Percentiles rank a stretch among this genome's conserved stretches.
phyloP scores from a whole-genome alignment of 2,113 vertebrate species.

The Chamaetylas fuelleborni region DNA sequence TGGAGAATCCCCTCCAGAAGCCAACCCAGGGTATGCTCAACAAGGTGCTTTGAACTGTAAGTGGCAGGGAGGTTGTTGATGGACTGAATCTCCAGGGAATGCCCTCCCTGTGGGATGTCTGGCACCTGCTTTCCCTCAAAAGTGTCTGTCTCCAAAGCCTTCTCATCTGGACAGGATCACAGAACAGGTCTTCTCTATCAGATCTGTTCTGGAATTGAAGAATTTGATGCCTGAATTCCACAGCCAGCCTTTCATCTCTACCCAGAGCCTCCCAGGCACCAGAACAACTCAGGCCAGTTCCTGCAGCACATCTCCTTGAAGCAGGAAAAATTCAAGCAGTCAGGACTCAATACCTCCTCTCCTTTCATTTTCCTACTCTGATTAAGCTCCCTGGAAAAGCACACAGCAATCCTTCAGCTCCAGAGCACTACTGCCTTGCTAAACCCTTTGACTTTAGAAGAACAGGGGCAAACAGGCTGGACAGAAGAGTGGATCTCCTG shows the following conservation, averaged over 20 bases:
- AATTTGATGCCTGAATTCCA: background rate
- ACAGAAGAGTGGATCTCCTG: background rate
- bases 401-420: background rate
- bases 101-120: background rate
- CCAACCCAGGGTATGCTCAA: background rate
- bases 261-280: background rate
- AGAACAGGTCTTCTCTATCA: background rate
- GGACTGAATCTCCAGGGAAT: background rate
- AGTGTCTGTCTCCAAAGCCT: background rate
- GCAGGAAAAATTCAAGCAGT: background rate
- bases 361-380: background rate
- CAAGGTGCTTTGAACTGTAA: fast-evolving
- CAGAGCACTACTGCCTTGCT: background rate
- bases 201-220: background rate
- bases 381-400: background rate
- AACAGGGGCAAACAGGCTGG: background rate
- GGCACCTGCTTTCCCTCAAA: background rate
- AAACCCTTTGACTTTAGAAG: background rate
- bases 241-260: background rate
- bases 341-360: background rate
- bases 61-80: background rate
- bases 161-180: background rate
- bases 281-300: background rate
- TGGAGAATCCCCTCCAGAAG: background rate
- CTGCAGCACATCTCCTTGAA: background rate